These are phyloP conservation scores for Acanthornis magna DNA, from an alignment of 2,797 vertebrate species.

Conservation along the genomic window DNA sequence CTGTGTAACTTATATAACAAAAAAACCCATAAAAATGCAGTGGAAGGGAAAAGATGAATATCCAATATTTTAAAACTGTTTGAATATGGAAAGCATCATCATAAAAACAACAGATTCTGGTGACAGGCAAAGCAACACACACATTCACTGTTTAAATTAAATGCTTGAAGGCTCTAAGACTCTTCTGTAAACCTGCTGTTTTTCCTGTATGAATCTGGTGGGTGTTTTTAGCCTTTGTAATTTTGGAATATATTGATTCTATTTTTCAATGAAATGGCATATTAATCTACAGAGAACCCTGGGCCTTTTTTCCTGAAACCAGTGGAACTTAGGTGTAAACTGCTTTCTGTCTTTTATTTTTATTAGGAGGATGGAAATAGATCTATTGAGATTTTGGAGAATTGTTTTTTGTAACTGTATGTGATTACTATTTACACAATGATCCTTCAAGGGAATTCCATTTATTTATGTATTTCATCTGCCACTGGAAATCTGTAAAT, in stretches of 20 bases:
- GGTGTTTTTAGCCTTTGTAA: background rate
- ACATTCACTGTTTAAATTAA: background rate
- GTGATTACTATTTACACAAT: background rate
- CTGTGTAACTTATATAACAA: background rate
- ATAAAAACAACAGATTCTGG: constrained; percentile 2
- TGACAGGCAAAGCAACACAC: background rate
- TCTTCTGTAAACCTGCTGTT: background rate
- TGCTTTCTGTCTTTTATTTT: background rate
- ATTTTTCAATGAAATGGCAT: background rate
- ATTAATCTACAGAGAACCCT: background rate
- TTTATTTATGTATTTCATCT: background rate
- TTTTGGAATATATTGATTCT: background rate
- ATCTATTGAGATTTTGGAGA: background rate
- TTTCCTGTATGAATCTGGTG: background rate
- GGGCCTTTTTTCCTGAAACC: background rate
- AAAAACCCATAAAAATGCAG: background rate
- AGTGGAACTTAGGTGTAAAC: background rate
- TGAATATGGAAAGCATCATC: constrained; percentile 8
- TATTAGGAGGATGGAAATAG: background rate
- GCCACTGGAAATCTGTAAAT: background rate
- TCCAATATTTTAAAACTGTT: background rate
- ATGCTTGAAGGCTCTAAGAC: background rate
- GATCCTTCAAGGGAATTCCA: background rate
- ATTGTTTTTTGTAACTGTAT: background rate
- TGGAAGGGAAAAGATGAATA: constrained; percentile 15